Evolutionary conservation across 2,888 invertebrate genomes (phyloP).

Genomic region (Norana najaformis): DNA sequence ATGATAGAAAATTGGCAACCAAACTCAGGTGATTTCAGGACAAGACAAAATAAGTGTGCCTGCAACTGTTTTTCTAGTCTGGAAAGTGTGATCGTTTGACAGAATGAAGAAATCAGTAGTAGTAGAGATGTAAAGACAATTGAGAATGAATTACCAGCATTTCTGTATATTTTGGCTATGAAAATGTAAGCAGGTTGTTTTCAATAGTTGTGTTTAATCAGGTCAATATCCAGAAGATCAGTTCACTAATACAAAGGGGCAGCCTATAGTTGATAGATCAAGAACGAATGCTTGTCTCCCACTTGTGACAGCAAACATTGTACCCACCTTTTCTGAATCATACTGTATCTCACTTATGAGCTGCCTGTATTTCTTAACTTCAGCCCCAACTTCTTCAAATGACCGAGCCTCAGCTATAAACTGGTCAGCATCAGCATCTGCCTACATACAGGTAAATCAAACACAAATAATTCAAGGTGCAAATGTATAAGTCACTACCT

Average conservation of each 20-base stretch:
- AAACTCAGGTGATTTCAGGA: neutral
- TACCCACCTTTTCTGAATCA: conserved; percentile 1
- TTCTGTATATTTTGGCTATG: no score
- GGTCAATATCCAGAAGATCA: no score
- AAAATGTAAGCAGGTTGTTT: no score
- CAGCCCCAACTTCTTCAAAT: conserved; percentile 63
- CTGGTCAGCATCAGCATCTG: conserved; percentile 69
- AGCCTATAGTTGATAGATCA: no score
- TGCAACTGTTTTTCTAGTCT: neutral
- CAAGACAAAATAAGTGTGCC: neutral
- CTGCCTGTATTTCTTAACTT: neutral
- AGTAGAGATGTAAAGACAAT: no score
- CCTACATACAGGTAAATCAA: conserved; percentile 60
- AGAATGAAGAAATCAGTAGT: no score
- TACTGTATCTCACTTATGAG: conserved; percentile 64
- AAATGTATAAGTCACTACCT: neutral
- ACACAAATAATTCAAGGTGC: neutral
- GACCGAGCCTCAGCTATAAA: conserved; percentile 70
- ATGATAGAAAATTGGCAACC: neutral
- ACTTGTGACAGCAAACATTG: neutral
- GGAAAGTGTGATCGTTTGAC: no score
- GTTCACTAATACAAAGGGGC: no score
- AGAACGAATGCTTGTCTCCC: neutral
- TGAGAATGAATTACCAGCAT: no score
- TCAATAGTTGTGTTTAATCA: no score